Evolutionary conservation across 1,140 invertebrate species (phyloP).

Genomic region (Drosophila nigromelanica): DNA sequence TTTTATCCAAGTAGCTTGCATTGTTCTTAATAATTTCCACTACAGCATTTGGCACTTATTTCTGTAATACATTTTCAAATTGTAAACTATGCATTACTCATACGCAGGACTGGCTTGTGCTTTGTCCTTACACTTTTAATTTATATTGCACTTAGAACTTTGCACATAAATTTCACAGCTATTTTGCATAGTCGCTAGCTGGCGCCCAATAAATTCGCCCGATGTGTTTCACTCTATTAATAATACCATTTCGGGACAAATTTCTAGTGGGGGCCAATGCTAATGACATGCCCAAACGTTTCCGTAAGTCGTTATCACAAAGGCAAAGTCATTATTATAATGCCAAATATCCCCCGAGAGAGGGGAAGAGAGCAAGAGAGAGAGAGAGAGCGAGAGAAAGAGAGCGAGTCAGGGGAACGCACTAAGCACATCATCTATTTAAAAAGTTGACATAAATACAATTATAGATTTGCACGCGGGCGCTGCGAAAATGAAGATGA

Average conservation of each 20-base stretch:
- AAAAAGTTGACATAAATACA: conserved; percentile 83
- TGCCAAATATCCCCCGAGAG: conserved; percentile 34
- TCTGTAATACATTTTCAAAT: conserved; percentile 11
- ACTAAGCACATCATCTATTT: conserved; percentile 73
- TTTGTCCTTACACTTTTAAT: conserved; percentile 56
- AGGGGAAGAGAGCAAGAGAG: neutral
- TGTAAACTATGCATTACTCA: conserved; percentile 36
- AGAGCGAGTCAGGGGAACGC: neutral
- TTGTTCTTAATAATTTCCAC: neutral
- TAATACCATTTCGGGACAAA: conserved; percentile 69
- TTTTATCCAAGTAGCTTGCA: too few species aligned
- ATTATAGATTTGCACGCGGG: conserved; percentile 79
- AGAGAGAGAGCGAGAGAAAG: neutral
- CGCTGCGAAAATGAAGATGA: conserved; percentile 77
- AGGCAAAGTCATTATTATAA: conserved; percentile 83
- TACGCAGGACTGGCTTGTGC: conserved; percentile 30
- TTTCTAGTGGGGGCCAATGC: conserved; percentile 59
- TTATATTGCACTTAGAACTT: conserved; percentile 77
- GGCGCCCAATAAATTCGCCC: conserved; percentile 60
- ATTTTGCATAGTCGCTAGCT: conserved; percentile 55
- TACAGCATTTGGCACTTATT: neutral
- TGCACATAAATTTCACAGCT: conserved; percentile 65
- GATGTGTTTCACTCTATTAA: conserved; percentile 61
- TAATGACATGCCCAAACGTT: conserved; percentile 82
- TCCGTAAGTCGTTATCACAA: conserved; percentile 83